These are phyloP conservation scores for Heterochromis multidens DNA, from an alignment of 2,113 vertebrate genomes.

Conservation along the genomic window DNA sequence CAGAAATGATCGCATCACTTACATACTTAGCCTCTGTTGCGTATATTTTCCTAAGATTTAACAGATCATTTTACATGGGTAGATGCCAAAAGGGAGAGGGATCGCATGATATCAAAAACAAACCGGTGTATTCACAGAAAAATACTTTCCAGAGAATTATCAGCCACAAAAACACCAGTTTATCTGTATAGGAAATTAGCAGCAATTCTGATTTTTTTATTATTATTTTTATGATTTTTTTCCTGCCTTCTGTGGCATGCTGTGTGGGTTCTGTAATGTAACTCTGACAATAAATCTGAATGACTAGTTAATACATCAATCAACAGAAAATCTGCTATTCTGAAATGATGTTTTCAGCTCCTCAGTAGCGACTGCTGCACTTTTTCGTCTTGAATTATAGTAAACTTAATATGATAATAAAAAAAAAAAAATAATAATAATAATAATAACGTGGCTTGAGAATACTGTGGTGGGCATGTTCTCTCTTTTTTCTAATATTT, in stretches of 20 bases:
- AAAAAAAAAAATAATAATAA: too few species aligned
- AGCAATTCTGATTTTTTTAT: not conserved
- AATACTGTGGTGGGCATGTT: not conserved
- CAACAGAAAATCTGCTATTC: not conserved
- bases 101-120: not conserved
- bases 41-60: not conserved
- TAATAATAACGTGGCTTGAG: too few species aligned
- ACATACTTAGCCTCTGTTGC: not conserved
- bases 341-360: too few species aligned
- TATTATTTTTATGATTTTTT: not conserved
- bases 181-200: not conserved
- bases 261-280: not conserved
- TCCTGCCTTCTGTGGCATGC: not conserved
- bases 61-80: not conserved
- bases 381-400: too few species aligned
- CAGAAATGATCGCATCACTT: not conserved
- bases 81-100: rapidly evolving
- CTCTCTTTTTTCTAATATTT: not conserved
- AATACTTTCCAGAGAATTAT: not conserved
- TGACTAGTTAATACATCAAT: rapidly evolving
- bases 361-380: too few species aligned
- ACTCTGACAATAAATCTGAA: not conserved
- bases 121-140: not conserved
- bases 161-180: not conserved
- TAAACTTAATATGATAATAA: not conserved